These are phyloP conservation scores for Chelidonichthys spinosus DNA, from an alignment of 2,797 vertebrate species.

Conservation along the genomic window DNA sequence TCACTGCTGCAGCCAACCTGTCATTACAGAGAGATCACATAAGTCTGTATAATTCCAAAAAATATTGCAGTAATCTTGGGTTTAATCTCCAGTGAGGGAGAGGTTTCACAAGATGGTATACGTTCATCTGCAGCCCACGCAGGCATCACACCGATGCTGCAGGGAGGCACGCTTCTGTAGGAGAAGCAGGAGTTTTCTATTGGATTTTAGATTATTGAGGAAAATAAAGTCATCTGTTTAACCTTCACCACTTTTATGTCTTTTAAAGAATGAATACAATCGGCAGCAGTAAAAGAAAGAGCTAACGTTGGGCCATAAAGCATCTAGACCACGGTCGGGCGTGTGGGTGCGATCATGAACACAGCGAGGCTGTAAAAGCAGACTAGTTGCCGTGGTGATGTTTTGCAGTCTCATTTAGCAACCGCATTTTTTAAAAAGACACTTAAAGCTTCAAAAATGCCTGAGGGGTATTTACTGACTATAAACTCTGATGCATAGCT, in stretches of 20 bases:
- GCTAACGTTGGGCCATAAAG: too few species aligned
- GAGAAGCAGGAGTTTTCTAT: background rate
- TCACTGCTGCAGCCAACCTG: slow-evolving; percentile 34
- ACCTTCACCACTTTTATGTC: background rate
- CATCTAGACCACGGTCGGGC: too few species aligned
- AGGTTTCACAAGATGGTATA: slow-evolving; percentile 23
- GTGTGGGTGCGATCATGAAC: too few species aligned
- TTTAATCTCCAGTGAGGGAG: slow-evolving; percentile 37
- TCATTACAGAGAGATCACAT: slow-evolving; percentile 44
- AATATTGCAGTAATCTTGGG: slow-evolving; percentile 30
- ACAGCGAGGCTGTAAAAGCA: too few species aligned
- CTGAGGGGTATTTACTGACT: background rate
- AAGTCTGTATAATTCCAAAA: slow-evolving; percentile 43
- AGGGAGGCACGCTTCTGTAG: background rate
- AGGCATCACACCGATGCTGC: background rate
- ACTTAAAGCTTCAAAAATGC: too few species aligned
- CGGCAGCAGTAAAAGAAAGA: background rate
- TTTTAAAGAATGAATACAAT: background rate
- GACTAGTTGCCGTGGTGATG: too few species aligned
- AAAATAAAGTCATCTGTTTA: background rate
- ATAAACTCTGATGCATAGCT: background rate
- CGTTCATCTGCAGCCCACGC: slow-evolving; percentile 1
- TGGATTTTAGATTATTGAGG: background rate
- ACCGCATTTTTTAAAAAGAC: background rate
- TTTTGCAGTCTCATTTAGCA: background rate